These are phyloP conservation scores for Coelogynopora nodosa DNA, from an alignment of 2,888 invertebrate genomes.

Conservation along the genomic window DNA sequence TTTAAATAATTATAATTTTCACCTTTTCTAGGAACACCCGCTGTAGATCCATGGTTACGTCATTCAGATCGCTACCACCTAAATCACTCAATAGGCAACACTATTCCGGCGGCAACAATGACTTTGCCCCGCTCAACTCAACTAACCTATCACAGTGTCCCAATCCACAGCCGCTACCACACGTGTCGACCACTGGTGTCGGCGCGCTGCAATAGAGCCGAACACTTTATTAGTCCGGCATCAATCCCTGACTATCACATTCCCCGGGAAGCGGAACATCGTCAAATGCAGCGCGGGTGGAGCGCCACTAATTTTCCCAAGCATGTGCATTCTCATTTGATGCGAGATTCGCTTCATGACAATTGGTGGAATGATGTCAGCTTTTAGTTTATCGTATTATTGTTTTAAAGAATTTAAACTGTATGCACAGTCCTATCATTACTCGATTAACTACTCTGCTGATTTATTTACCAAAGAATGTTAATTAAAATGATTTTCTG, in stretches of 20 bases:
- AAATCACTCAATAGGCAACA: slow-evolving; percentile 53
- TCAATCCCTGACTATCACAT: slow-evolving; percentile 40
- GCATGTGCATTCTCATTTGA: slow-evolving; percentile 15
- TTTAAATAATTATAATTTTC: too few species aligned
- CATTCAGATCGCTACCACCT: slow-evolving; percentile 48
- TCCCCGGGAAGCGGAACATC: not conserved
- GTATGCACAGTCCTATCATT: too few species aligned
- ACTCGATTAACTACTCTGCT: too few species aligned
- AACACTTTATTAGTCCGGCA: slow-evolving; percentile 50
- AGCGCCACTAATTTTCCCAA: not conserved
- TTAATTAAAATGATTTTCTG: too few species aligned
- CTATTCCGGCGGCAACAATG: slow-evolving; percentile 56
- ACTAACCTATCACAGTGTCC: slow-evolving; percentile 48
- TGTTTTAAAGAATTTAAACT: too few species aligned
- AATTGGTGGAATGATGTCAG: slow-evolving; percentile 43
- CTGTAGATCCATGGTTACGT: not conserved
- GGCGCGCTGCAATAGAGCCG: slow-evolving; percentile 50
- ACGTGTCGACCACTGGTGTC: not conserved
- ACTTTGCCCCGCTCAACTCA: slow-evolving; percentile 51
- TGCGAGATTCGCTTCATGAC: slow-evolving; percentile 36
- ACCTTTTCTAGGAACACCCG: not conserved
- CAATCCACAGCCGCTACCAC: slow-evolving; percentile 52
- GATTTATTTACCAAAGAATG: too few species aligned
- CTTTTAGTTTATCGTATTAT: not conserved
- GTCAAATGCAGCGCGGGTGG: not conserved